Base-by-base conservation (phyloP, 2,888 invertebrate genomes). In the Pollenia angustigena region DNA sequence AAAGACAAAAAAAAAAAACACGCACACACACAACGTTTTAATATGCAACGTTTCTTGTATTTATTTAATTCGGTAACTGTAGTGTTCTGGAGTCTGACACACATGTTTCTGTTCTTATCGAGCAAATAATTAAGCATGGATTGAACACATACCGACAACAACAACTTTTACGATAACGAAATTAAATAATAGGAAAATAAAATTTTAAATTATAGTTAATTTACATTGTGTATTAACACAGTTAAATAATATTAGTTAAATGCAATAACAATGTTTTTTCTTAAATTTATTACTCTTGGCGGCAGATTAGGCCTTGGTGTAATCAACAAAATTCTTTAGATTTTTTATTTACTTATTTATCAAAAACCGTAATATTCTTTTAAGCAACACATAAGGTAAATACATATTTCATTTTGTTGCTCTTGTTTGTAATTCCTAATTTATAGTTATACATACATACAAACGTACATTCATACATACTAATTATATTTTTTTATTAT, bases 181-280 rank as follows among this genome's bases (percentile, higher is more conserved):
- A 32, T 32, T 32, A 6, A 1, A 32, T 6, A 32, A 32, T 32
- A 32, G n/a, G 32, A 52, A 69, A 69, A 69, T n/a, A n/a, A 14
- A 18, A 58, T 60, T 76, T 76, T 64, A 23, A 23, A 6, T 76
- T 40, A 66, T 66, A 32, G 46, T 18, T 48, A 68, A 78, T 58
- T 78, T 68, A 68, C 68, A 56, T 48, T 68, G 68, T 40, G 40
- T 68, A 48, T 78, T 58, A 78, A 78, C 68, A 48, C 66, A 78
- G n/a, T 68, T 48, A 68, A 68, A 78, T 68, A 50, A 32, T 56
- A 40, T 68, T 68, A 68, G 68, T 78, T 66, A 58, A 78, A 68
- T 68, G 46, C n/a, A 68, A 68, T 48, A 56, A 46, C 32, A 48
- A 60, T 23, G 40, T 48, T 23, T 40, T 48, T 23, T 69, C 42